Conservation (phyloP, 2,797 vertebrate species). For the Meriones psammophilus region DNA sequence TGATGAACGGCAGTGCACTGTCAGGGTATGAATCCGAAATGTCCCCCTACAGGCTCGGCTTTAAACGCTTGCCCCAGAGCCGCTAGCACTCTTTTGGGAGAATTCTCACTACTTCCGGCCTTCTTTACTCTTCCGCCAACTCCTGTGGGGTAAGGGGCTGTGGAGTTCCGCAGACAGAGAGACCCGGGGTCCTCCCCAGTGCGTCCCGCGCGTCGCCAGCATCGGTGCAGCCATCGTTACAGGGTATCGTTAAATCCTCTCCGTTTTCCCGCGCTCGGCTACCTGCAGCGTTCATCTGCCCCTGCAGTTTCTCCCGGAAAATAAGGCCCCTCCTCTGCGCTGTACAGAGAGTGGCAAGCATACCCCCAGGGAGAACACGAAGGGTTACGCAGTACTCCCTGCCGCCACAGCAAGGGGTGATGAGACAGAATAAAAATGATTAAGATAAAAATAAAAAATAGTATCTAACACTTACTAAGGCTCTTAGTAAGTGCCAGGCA, state of each 20-base stretch:
- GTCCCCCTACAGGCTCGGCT: too few species aligned
- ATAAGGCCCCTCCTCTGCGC: background rate
- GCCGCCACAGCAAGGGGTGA: background rate
- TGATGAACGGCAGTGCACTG: background rate
- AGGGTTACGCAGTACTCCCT: background rate
- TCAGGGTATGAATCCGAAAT: background rate
- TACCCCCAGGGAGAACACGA: background rate
- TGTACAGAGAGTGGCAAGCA: too few species aligned
- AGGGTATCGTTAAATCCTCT: background rate
- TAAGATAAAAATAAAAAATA: slow-evolving; percentile 66
- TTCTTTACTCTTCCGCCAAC: background rate
- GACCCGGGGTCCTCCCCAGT: background rate
- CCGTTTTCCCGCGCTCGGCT: too few species aligned
- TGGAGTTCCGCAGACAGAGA: background rate
- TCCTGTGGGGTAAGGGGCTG: background rate
- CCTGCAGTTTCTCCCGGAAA: background rate
- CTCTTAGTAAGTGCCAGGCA: slow-evolving; percentile 55
- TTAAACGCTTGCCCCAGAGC: background rate
- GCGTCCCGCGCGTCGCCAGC: background rate
- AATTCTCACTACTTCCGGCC: background rate
- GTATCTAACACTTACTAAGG: slow-evolving; percentile 53
- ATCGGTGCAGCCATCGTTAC: background rate
- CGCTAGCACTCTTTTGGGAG: background rate
- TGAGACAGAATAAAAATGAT: slow-evolving; percentile 43
- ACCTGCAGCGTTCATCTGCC: background rate